Evolutionary conservation across 2,797 vertebrate genomes (phyloP), one percentile per base, ranked within the genome.

Genomic region (Hypotaenidia okinawae): DNA sequence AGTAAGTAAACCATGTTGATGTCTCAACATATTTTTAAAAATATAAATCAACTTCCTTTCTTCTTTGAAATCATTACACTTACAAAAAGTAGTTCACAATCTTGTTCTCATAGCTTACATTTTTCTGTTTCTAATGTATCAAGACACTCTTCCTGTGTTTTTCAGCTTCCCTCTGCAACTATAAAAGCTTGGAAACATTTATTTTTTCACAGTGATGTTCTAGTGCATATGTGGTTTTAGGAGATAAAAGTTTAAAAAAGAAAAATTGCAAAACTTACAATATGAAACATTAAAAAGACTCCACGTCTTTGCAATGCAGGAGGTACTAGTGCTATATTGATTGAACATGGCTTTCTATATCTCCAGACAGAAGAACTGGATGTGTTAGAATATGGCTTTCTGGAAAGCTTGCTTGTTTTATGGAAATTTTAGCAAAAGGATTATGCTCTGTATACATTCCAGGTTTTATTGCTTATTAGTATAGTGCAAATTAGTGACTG

Each of bases 61-160:
- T 58, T 78, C 57, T 64, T 78, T 73, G 55, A 88, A 84, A 69
- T 69, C 14, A 25, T 82, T 52, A 49, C 28, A 27, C 18, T 74
- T 8, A 33, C 18, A 58, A 84, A 81, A 91, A 64, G 3, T 0
- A 0, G 47, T 28, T 62, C 18, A n/a, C 6, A 23, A 16, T 68
- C 33, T 62, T 72, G 12, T 62, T 94, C 43, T 39, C 25, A 69
- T 78, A 84, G 73, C 15, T 89, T 6, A 1, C 2, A 2, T 2
- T 27, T 83, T 23, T 49, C 47, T 74, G 0, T 88, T 96, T 32
- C 45, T 80, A 62, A 84, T 10, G 5, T 41, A n/a, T 67, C 25
- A 41, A 47, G 30, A 35, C 6, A 66, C n/a, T 87, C 47, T 80
- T 74, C 8, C 11, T 61, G 41, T 27, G 18, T 18, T 85, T 75